These are phyloP conservation scores for Oryzias sinensis DNA, from an alignment of 2,797 vertebrate genomes.

Conservation along the genomic window DNA sequence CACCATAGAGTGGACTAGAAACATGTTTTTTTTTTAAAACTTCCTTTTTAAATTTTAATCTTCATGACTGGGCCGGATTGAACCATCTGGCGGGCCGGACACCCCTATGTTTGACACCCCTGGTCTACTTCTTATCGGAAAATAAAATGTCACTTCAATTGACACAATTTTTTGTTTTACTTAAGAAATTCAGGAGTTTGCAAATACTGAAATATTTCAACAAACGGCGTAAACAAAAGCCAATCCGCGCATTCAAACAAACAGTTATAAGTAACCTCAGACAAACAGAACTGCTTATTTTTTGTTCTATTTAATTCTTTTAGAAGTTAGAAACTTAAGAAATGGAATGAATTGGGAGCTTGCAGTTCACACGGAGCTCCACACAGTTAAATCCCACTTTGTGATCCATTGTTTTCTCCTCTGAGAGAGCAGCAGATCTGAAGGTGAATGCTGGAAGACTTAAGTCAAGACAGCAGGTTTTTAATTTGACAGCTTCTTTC, in stretches of 20 bases:
- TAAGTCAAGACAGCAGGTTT: slow-evolving; percentile 32
- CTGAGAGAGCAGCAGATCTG: slow-evolving; percentile 39
- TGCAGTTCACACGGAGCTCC: slow-evolving; percentile 44
- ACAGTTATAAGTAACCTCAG: no score
- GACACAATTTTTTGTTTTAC: slow-evolving; percentile 19
- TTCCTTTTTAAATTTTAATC: no score
- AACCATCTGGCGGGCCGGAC: no score
- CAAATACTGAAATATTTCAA: not conserved
- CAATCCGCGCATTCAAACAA: no score
- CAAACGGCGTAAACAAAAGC: no score
- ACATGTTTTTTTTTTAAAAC: no score
- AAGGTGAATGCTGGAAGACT: slow-evolving; percentile 31
- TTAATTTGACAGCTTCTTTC: slow-evolving; percentile 38
- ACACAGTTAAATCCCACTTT: slow-evolving; percentile 47
- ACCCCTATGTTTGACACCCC: no score
- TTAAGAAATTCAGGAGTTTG: slow-evolving; percentile 23
- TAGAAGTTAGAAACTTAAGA: no score
- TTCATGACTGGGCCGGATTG: no score
- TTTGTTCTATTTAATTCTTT: no score
- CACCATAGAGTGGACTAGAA: no score
- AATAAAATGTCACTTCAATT: slow-evolving; percentile 32
- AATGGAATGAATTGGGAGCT: slow-evolving; percentile 5
- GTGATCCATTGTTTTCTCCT: slow-evolving; percentile 42
- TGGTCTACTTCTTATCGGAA: slow-evolving; percentile 5
- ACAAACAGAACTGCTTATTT: no score